Percentiles rank a stretch among this genome's conserved stretches.
phyloP scores from a whole-genome alignment of 2,888 invertebrate species.

The Operophtera brumata region DNA sequence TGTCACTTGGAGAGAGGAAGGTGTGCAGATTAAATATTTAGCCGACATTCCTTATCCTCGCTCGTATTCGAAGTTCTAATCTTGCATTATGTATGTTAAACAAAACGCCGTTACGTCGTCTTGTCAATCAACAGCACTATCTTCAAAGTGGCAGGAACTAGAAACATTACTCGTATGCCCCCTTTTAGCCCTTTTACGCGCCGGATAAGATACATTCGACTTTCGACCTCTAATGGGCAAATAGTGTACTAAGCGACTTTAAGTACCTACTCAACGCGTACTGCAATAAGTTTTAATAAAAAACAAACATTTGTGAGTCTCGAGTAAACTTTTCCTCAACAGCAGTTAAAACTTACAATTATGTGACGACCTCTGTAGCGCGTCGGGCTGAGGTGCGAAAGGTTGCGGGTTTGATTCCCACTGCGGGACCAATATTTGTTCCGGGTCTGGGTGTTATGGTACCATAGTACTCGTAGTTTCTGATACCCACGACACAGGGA shows the following conservation, averaged over 20 bases:
- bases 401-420: too few relatives aligned
- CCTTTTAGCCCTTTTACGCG: conserved; percentile 28
- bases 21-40: conserved; percentile 43
- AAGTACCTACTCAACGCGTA: background rate
- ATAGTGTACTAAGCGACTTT: conserved; percentile 19
- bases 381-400: too few relatives aligned
- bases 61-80: conserved; percentile 30
- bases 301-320: background rate
- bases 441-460: too few relatives aligned
- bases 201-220: conserved; percentile 26
- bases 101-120: conserved; percentile 19
- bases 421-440: too few relatives aligned
- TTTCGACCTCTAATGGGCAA: conserved; percentile 27
- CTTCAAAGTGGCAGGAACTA: conserved; percentile 24
- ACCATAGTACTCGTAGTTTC: too few relatives aligned
- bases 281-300: conserved; percentile 9
- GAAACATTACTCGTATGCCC: conserved; percentile 24
- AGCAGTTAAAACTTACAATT: conserved; percentile 6
- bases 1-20: conserved; percentile 23
- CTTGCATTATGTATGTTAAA: conserved; percentile 17
- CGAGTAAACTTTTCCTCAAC: conserved; percentile 4
- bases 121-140: conserved; percentile 28
- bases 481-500: too few relatives aligned
- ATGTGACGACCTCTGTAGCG: too few relatives aligned
- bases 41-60: conserved; percentile 36